Conservation (phyloP, 2,113 vertebrate genomes). For the Corynorhinus townsendii region DNA sequence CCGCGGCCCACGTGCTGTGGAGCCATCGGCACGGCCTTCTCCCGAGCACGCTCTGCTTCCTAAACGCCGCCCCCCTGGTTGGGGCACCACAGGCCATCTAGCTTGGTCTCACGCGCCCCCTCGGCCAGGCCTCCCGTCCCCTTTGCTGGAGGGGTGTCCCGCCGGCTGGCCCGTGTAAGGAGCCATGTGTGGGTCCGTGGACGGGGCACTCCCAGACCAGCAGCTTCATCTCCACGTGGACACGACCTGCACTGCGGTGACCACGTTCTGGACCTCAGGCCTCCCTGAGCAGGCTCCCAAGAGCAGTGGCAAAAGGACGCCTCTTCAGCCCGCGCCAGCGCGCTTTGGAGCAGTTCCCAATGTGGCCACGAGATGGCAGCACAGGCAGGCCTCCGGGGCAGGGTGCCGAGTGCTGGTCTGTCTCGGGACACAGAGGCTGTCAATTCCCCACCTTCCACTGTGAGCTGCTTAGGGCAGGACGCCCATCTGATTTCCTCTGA, state of each 20-base stretch:
- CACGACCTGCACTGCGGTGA: no score
- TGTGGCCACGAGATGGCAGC: constrained; percentile 13
- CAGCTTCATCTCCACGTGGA: background rate
- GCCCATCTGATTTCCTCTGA: background rate
- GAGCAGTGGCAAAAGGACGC: background rate
- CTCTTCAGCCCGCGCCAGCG: background rate
- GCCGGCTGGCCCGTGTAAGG: background rate
- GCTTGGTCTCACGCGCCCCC: background rate
- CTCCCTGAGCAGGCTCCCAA: background rate
- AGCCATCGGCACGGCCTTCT: background rate
- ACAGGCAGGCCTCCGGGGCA: background rate
- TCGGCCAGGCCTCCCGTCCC: background rate
- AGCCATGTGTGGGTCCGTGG: background rate
- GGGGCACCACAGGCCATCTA: background rate
- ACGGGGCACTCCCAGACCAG: background rate
- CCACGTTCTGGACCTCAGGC: background rate
- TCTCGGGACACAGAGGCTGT: background rate
- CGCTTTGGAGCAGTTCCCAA: background rate
- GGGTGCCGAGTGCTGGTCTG: rapidly evolving
- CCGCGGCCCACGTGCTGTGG: background rate
- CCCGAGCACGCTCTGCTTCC: background rate
- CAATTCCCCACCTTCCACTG: background rate
- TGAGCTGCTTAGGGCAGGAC: background rate
- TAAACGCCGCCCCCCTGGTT: background rate
- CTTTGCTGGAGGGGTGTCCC: background rate